Evolutionary conservation across 2,113 vertebrate species (phyloP), one percentile per base, ranked within the genome.

Genomic region (Balaeniceps rex): DNA sequence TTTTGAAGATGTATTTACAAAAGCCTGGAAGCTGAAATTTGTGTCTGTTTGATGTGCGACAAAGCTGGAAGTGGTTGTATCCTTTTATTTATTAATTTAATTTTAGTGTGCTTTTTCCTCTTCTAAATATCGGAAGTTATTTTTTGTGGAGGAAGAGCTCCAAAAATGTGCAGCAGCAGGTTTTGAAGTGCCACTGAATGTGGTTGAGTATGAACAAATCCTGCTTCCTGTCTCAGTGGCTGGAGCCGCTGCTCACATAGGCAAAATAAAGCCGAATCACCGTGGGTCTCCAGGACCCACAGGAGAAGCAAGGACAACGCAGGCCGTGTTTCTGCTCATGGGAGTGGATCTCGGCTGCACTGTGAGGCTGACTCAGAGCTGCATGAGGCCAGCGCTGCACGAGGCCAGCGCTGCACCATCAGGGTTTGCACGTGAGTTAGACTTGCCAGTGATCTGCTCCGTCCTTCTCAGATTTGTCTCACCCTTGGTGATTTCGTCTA

Each of bases 351-450:
- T 78, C 44, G 8, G 77, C 78, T 60, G 66, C 2, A 3, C 88
- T 40, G 34, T 8, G 68, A 79, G 85, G 65, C 91, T 90, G 90
- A 69, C 90, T 94, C 85, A 58, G 93, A 74, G 88, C 91, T 82
- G 81, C 66, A 17, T 1, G 4, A 75, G 58, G 75, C 80, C 87
- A 65, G 87, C 0, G 0, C 87, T 74, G 93, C 78, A 17, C 2
- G 4, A 75, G 58, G 75, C 80, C 87, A 65, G 87, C 0, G 0
- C 87, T 74, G 93, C 78, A 15, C 91, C 51, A 3, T 40, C 82
- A 40, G 82, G 74, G 31, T 66, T 64, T 15, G 5, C 94, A 79
- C 2, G 2, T 79, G 86, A 86, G 78, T 21, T 70, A 12, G 76
- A 29, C 38, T 47, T 49, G 91, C 51, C 55, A 33, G 77, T 1